A percentile compares a stretch with the other conserved stretches of the same genome.
phyloP scores from a whole-genome alignment of 2,888 invertebrate genomes.

The Leucozona laternaria region DNA sequence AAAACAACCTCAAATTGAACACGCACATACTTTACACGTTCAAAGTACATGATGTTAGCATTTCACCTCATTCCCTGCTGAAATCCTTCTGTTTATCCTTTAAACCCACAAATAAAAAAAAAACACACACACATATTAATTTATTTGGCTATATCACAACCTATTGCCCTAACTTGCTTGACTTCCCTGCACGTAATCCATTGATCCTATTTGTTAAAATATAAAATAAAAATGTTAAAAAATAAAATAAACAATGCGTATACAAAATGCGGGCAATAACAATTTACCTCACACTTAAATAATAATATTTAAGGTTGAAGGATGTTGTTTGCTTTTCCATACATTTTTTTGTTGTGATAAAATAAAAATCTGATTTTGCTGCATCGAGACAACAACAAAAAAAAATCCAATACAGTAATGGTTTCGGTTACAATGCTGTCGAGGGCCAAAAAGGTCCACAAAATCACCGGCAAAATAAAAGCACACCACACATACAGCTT shows the following conservation, averaged over 20 bases:
- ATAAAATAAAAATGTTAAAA: constrained; percentile 57
- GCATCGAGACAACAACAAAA: constrained; percentile 7
- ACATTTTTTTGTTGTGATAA: background rate
- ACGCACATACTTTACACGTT: constrained; percentile 18
- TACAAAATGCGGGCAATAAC: constrained; percentile 51
- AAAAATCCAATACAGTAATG: constrained; percentile 55
- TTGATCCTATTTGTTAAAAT: constrained; percentile 65
- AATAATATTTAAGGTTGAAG: background rate
- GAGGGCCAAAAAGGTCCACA: constrained; percentile 53
- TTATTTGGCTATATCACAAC: constrained; percentile 20
- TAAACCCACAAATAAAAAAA: background rate
- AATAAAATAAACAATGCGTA: constrained; percentile 58
- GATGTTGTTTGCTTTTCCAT: constrained; percentile 8
- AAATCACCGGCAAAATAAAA: constrained; percentile 52
- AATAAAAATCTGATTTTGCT: constrained; percentile 39
- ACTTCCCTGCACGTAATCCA: constrained; percentile 63
- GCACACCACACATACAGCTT: background rate
- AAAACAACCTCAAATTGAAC: constrained; percentile 25
- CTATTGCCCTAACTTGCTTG: constrained; percentile 36
- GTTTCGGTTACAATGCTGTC: constrained; percentile 20
- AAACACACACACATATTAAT: constrained; percentile 43
- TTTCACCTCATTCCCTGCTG: background rate
- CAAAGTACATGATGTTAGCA: constrained; percentile 13
- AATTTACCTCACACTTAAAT: constrained; percentile 13
- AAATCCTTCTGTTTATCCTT: background rate